phyloP scores from a whole-genome alignment of 2,113 vertebrate genomes.

The Peucedramus taeniatus region DNA sequence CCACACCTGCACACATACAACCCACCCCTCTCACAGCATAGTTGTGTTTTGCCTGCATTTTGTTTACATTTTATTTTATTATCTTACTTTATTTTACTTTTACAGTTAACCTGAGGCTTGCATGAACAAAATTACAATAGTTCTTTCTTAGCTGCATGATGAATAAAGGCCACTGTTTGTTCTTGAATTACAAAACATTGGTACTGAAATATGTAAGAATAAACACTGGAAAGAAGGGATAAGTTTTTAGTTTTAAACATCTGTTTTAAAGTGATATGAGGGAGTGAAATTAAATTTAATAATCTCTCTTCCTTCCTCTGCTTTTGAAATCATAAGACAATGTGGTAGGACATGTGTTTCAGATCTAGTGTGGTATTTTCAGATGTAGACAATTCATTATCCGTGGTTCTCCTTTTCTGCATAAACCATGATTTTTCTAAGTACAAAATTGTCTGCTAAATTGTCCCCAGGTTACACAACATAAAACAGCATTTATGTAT shows the following conservation, averaged over 20 bases:
- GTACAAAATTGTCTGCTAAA: constrained; percentile 35
- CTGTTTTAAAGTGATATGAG: constrained; percentile 63
- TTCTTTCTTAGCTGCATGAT: neutral
- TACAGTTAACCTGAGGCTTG: neutral
- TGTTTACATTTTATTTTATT: neutral
- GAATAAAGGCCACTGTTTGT: neutral
- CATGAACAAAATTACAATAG: neutral
- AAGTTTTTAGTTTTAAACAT: constrained; percentile 58
- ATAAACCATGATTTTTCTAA: constrained; percentile 50
- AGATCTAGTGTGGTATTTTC: constrained; percentile 62
- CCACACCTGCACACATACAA: neutral
- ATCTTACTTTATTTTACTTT: neutral
- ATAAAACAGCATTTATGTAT: constrained; percentile 33
- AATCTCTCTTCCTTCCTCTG: constrained; percentile 64
- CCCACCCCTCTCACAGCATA: neutral
- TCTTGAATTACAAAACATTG: neutral
- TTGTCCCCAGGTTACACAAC: constrained; percentile 51
- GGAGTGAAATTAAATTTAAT: constrained; percentile 63
- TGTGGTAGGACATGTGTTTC: constrained; percentile 57
- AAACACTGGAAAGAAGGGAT: constrained; percentile 13
- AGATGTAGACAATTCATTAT: constrained; percentile 64
- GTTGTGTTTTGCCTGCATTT: neutral
- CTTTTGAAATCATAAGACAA: constrained; percentile 56
- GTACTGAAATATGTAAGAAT: constrained; percentile 24
- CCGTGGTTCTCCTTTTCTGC: constrained; percentile 56